Conservation (phyloP, 2,888 invertebrate genomes). For the Cheiracanthium punctorium region DNA sequence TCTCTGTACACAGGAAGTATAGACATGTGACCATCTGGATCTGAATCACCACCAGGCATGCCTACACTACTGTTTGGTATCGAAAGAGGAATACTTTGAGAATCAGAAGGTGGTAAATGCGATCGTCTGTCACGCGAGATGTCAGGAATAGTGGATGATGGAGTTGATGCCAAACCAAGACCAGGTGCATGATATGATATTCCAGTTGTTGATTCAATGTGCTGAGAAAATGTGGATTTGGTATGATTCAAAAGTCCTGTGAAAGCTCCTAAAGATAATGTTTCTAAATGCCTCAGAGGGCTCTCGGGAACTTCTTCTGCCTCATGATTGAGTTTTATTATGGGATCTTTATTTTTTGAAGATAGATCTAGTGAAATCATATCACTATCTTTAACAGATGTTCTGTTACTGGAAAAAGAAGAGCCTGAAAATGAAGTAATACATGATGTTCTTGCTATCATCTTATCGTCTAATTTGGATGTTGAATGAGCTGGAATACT, state of each 20-base stretch:
- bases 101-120: conserved; percentile 33
- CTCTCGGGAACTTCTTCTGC: conserved; percentile 77
- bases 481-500: conserved; percentile 16
- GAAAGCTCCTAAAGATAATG: conserved; percentile 82
- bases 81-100: conserved; percentile 46
- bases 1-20: conserved; percentile 74
- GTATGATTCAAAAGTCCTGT: conserved; percentile 55
- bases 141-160: conserved; percentile 30
- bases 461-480: conserved; percentile 42
- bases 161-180: conserved; percentile 75
- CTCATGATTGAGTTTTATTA: conserved; percentile 53
- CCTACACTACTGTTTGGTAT: conserved; percentile 51
- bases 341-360: conserved; percentile 50
- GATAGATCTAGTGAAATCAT: conserved; percentile 54
- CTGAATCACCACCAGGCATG: conserved; percentile 40
- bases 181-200: conserved; percentile 74
- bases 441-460: conserved; percentile 17
- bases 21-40: conserved; percentile 60
- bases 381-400: conserved; percentile 35
- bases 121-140: conserved; percentile 37
- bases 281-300: conserved; percentile 86
- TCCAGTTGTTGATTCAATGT: conserved; percentile 67
- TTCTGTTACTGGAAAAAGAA: conserved; percentile 13
- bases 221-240: conserved; percentile 49
- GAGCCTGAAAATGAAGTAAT: conserved; percentile 21